Percentiles rank a stretch among this genome's conserved stretches.
These are phyloP conservation scores for Aphyosemion australe DNA, from an alignment of 2,113 vertebrate species.

Conservation along the genomic window DNA sequence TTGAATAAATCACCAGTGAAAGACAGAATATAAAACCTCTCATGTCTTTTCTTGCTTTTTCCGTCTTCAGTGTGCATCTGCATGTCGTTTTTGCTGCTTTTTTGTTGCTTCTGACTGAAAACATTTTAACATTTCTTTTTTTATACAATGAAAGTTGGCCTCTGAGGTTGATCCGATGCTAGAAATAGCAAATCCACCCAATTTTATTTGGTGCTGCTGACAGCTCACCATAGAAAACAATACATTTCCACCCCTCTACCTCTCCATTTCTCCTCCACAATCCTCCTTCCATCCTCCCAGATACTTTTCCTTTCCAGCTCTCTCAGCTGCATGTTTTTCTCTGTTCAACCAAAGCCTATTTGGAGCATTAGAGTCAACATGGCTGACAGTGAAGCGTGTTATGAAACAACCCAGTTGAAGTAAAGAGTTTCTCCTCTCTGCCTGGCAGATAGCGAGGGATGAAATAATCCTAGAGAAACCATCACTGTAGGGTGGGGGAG, in stretches of 20 bases:
- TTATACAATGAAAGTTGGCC: not conserved
- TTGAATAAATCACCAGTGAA: not conserved
- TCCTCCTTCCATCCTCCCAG: conserved; percentile 9
- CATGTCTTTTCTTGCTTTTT: no score
- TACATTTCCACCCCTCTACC: conserved; percentile 31
- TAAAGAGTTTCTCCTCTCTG: conserved; percentile 16
- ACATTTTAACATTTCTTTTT: conserved; percentile 8
- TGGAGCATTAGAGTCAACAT: conserved; percentile 33
- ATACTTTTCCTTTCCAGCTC: not conserved
- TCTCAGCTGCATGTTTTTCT: not conserved
- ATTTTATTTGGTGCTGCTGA: conserved; percentile 30
- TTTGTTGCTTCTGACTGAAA: conserved; percentile 19
- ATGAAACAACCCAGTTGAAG: conserved; percentile 50
- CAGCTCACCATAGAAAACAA: conserved; percentile 45
- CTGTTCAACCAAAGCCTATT: conserved; percentile 28
- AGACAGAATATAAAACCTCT: not conserved
- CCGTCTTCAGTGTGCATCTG: not conserved
- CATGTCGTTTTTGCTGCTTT: not conserved
- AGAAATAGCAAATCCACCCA: conserved; percentile 34
- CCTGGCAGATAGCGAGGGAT: conserved; percentile 22
- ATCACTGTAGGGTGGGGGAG: no score
- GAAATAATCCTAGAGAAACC: not conserved
- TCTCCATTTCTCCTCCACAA: conserved; percentile 2
- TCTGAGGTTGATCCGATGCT: conserved; percentile 12
- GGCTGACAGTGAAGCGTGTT: conserved; percentile 46